These are phyloP conservation scores for Drosophila nr. perissopoda DNA, from an alignment of 2,888 invertebrate species.

Conservation along the genomic window DNA sequence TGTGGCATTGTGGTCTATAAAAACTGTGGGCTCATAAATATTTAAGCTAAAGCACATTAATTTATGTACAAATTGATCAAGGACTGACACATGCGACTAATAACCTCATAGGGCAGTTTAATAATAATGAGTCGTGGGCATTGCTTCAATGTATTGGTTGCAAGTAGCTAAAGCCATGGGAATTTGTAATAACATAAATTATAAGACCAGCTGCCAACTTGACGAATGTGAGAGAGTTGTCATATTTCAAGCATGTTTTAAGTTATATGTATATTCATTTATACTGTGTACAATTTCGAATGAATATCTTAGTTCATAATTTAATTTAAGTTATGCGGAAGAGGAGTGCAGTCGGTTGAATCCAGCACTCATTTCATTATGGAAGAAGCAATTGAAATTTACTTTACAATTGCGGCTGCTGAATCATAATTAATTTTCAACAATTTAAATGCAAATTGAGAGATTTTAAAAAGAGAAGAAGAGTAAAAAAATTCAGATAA, in stretches of 20 bases:
- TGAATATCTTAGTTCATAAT: background rate
- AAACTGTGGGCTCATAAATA: background rate
- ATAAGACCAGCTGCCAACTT: background rate
- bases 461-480: background rate
- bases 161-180: background rate
- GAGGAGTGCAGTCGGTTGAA: background rate
- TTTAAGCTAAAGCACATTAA: background rate
- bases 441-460: background rate
- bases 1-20: background rate
- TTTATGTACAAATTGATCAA: slow-evolving; percentile 5
- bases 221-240: background rate
- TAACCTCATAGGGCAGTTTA: background rate
- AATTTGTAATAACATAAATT: background rate
- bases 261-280: background rate
- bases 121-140: slow-evolving; percentile 1
- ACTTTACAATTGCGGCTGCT: background rate
- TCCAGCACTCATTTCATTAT: background rate
- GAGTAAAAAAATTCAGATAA: background rate
- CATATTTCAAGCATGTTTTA: background rate
- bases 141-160: background rate
- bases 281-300: background rate
- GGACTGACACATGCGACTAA: slow-evolving; percentile 18
- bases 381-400: background rate
- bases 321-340: background rate
- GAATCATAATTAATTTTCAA: background rate